Conservation (phyloP, 2,797 vertebrate genomes). For the Enteromius argenteus region DNA sequence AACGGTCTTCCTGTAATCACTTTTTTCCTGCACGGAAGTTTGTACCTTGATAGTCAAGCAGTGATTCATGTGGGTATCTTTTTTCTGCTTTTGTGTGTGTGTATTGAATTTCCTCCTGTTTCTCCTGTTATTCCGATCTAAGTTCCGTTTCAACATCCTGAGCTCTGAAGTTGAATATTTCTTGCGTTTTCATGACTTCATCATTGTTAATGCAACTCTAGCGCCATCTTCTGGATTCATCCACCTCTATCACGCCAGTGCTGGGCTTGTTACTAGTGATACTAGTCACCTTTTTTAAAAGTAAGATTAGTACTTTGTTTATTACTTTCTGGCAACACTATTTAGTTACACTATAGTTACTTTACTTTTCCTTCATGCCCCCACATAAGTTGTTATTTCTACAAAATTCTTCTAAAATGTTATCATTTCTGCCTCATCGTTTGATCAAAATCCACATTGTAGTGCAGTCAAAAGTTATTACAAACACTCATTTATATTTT, state of each 20-base stretch:
- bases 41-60: not conserved
- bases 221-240: conserved; percentile 26
- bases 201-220: not conserved
- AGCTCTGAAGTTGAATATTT: not conserved
- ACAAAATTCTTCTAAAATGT: not conserved
- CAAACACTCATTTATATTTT: not conserved
- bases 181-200: not conserved
- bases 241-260: not conserved
- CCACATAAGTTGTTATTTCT: not conserved
- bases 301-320: not conserved
- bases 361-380: not conserved
- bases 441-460: not conserved
- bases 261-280: not conserved
- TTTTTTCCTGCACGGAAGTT: not conserved
- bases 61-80: not conserved
- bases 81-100: not conserved
- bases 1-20: not conserved
- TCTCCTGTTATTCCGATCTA: not conserved
- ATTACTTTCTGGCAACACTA: not conserved
- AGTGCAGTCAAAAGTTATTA: not conserved
- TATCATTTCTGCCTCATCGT: not conserved
- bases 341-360: not conserved
- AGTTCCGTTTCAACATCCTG: not conserved
- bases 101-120: conserved; percentile 3
- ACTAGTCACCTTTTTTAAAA: not conserved